Conservation (phyloP, 2,888 invertebrate species). For the Ctenicera cuprea region DNA sequence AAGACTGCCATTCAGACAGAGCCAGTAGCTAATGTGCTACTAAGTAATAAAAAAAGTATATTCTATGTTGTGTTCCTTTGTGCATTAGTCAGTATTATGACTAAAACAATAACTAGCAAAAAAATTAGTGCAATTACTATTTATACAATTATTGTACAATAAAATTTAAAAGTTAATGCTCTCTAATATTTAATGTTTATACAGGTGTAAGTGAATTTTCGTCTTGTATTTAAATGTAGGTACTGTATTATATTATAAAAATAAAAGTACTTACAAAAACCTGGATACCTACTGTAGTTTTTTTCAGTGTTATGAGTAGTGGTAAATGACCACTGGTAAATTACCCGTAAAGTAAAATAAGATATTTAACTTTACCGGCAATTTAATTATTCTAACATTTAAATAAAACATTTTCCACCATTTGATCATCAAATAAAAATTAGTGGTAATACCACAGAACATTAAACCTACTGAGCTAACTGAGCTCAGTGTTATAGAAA, state of each 20-base stretch:
- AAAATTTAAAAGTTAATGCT: constrained; percentile 23
- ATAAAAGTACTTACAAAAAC: neutral
- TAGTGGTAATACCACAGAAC: too few relatives aligned
- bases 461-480: too few relatives aligned
- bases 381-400: too few relatives aligned
- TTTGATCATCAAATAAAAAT: too few relatives aligned
- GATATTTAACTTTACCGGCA: too few relatives aligned
- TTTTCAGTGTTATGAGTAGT: too few relatives aligned
- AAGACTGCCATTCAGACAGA: neutral
- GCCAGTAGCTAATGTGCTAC: neutral
- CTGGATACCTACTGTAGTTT: too few relatives aligned
- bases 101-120: constrained; percentile 29
- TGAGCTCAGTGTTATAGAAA: too few relatives aligned
- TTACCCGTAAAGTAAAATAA: too few relatives aligned
- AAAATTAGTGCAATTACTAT: constrained; percentile 21
- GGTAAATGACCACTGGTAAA: too few relatives aligned
- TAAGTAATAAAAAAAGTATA: neutral
- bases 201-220: constrained; percentile 17
- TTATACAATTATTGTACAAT: constrained; percentile 7
- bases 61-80: constrained; percentile 12
- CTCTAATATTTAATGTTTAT: constrained; percentile 29
- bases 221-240: constrained; percentile 15
- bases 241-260: constrained; percentile 3
- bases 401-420: too few relatives aligned
- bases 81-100: constrained; percentile 30